Evolutionary conservation across 1,140 invertebrate genomes (phyloP), one percentile per base, ranked within the genome.

Genomic region (Lepidurus apus): DNA sequence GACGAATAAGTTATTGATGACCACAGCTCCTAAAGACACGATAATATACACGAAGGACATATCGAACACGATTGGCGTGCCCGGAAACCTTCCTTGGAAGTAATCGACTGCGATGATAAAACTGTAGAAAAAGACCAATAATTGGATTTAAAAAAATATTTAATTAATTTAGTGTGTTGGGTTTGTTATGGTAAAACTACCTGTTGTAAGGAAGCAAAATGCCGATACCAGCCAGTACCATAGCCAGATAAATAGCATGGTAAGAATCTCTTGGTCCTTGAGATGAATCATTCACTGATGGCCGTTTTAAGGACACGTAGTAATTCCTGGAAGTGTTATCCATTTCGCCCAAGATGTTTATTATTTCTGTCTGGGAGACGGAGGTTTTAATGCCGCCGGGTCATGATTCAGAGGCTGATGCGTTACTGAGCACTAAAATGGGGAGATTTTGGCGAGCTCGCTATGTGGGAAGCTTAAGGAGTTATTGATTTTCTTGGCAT

Each of bases 191-290:
- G 53, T 13, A 17, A 74, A 74, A 43, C 81, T 84, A 93, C 93
- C 92, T 94, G 87, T 96, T 96, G 85, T 95, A 97, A 0, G 95
- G 95, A 43, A 97, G 86, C 11, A 97, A 88, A 83, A 96, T 96
- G 24, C 94, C 95, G 80, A 93, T 91, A n/a, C 95, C 95, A 47
- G 93, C 93, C 42, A 95, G 86, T 7, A 95, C 87, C 65, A 97
- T 87, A 0, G 93, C 90, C 75, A 94, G 83, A 83, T 95, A 95
- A 75, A 96, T 91, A 26, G 89, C 88, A 84, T 92, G 91, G 84
- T 89, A 91, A 17, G 53, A 17, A 65, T 65, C 53, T 17, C 53
- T 13, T 21, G 53, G 53, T 9, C 53, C 53, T 0, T 65, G 53
- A 65, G 53, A 65, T 65, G 53, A 65, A 65, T 65, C 53, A n/a